phyloP scores from a whole-genome alignment of 2,888 invertebrate species.

The Conchocele bisecta region DNA sequence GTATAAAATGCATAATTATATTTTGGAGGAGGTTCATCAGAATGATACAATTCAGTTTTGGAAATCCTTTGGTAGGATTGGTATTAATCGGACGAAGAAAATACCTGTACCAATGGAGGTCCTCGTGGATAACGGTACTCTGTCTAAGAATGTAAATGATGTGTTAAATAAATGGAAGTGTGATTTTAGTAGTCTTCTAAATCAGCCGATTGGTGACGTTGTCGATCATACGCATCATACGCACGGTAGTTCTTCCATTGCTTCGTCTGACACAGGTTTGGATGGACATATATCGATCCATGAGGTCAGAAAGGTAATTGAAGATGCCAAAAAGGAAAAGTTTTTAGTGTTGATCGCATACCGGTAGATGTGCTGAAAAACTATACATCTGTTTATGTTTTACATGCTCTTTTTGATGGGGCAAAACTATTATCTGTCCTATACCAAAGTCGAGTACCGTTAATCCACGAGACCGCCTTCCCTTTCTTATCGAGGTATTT shows the following conservation, averaged over 20 bases:
- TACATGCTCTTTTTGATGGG: conserved; percentile 16
- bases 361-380: conserved; percentile 8
- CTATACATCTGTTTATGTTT: conserved; percentile 6
- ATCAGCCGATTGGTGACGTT: neutral
- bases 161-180: conserved; percentile 3
- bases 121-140: neutral
- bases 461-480: conserved; percentile 18
- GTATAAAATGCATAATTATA: neutral
- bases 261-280: neutral
- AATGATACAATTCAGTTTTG: too few species aligned
- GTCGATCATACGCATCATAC: neutral
- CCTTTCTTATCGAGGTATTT: conserved; percentile 18
- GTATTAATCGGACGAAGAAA: too few species aligned
- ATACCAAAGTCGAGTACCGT: conserved; percentile 18
- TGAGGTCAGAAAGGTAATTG: conserved; percentile 12
- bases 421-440: conserved; percentile 17
- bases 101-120: conserved; percentile 1
- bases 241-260: too few species aligned
- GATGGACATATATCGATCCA: conserved; percentile 10
- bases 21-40: too few species aligned
- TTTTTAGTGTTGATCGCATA: conserved; percentile 8
- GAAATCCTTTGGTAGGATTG: too few species aligned
- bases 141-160: neutral
- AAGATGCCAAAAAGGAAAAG: conserved; percentile 5
- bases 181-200: neutral